A percentile compares a stretch with the other conserved stretches of the same genome.
These are phyloP conservation scores for Piaya cayana DNA, from an alignment of 2,113 vertebrate genomes.

Conservation along the genomic window DNA sequence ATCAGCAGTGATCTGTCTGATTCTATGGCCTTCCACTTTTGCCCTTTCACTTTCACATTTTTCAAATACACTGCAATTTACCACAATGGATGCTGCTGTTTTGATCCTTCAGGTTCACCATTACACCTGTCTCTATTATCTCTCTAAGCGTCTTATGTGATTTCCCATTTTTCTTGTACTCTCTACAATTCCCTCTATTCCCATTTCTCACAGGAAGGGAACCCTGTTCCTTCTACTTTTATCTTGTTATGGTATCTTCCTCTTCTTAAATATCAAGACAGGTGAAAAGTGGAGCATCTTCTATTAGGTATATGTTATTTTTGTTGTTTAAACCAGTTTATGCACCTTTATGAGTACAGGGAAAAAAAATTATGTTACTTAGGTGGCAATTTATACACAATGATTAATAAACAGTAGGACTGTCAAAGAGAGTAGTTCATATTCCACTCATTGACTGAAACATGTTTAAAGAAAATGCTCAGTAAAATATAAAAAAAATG, in stretches of 20 bases:
- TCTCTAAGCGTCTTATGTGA: neutral
- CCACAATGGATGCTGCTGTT: neutral
- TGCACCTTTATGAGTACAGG: neutral
- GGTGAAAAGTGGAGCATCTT: too few relatives aligned
- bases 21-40: neutral
- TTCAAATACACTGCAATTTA: neutral
- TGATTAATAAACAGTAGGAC: neutral
- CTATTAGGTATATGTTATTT: neutral
- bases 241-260: neutral
- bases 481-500: neutral
- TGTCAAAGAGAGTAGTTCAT: neutral
- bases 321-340: neutral
- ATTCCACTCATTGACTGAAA: neutral
- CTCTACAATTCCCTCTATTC: accelerated
- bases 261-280: neutral
- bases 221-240: neutral
- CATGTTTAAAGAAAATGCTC: neutral
- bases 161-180: neutral
- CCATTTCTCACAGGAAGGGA: neutral
- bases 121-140: neutral
- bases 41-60: neutral
- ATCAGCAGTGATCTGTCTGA: neutral
- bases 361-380: neutral
- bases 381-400: neutral
- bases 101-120: neutral